phyloP scores from a whole-genome alignment of 2,888 invertebrate species.

The Pachliopta kotzebuea region DNA sequence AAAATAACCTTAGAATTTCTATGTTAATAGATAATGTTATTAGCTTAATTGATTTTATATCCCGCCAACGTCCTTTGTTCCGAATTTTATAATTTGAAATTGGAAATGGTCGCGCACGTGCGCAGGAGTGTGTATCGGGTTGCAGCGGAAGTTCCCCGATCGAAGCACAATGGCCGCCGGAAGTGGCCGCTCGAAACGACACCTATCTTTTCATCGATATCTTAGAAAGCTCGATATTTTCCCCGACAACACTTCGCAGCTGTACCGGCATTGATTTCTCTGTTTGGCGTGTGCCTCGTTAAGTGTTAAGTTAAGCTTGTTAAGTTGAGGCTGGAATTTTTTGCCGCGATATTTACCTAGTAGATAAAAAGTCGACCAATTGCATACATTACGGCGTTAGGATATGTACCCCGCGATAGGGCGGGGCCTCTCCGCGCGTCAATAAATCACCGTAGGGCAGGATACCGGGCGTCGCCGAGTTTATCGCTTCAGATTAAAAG shows the following conservation, averaged over 20 bases:
- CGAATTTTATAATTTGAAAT: conserved; percentile 62
- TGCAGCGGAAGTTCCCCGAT: conserved; percentile 74
- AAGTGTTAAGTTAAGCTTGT: conserved; percentile 16
- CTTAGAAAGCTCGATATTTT: conserved; percentile 76
- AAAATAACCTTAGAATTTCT: background rate
- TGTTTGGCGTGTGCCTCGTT: conserved; percentile 23
- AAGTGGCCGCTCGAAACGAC: conserved; percentile 78
- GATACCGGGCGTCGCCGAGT: conserved; percentile 37
- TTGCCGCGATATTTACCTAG: conserved; percentile 18
- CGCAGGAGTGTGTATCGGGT: conserved; percentile 79
- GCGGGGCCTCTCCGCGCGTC: conserved; percentile 40
- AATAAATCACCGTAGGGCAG: conserved; percentile 42
- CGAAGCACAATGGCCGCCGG: conserved; percentile 75
- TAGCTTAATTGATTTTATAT: conserved; percentile 34
- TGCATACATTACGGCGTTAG: conserved; percentile 32
- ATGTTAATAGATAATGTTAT: conserved; percentile 24
- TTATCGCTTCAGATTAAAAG: conserved; percentile 41
- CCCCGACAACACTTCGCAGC: conserved; percentile 63
- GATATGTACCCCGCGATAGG: conserved; percentile 34
- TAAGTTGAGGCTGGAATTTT: conserved; percentile 11
- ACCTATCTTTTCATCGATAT: conserved; percentile 80
- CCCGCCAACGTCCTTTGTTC: conserved; percentile 48
- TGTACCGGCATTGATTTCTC: conserved; percentile 21
- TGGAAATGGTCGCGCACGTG: conserved; percentile 79
- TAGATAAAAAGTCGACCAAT: conserved; percentile 26